Evolutionary conservation across 2,113 vertebrate species (phyloP).

Genomic region (Psilopsiagon aymara): DNA sequence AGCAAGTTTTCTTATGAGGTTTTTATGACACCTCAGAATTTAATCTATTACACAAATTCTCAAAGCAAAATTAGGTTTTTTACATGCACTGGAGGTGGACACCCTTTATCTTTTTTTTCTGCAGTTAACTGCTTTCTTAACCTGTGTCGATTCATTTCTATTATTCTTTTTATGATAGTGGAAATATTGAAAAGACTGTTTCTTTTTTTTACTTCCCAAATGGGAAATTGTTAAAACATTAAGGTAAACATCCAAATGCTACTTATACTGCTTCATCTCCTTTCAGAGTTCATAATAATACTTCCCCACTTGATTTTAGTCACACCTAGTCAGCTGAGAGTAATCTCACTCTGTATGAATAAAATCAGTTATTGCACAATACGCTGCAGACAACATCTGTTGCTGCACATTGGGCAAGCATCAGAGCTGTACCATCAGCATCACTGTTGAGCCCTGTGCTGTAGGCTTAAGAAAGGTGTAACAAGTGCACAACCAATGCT

Average conservation of each 20-base stretch:
- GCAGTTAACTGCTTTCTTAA: conserved; percentile 10
- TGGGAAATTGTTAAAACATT: neutral
- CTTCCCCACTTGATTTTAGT: neutral
- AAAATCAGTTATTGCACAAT: neutral
- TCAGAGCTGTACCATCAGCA: neutral
- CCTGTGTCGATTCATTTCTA: neutral
- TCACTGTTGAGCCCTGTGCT: neutral
- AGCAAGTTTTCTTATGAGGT: neutral
- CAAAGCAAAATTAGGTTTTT: neutral
- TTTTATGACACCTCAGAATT: neutral
- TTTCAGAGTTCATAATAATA: neutral
- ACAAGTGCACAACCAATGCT: rapidly evolving
- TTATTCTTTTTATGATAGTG: neutral
- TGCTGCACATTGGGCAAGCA: neutral
- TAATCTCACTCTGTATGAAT: neutral
- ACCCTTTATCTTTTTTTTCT: neutral
- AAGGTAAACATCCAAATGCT: neutral
- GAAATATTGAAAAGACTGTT: neutral
- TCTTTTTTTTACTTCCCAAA: neutral
- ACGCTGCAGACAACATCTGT: neutral
- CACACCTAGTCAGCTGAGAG: neutral
- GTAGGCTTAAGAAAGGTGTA: neutral
- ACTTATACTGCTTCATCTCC: neutral
- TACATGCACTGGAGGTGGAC: neutral
- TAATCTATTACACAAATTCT: neutral